Evolutionary conservation across 1,140 invertebrate species (phyloP).

Genomic region (Hesperophylax magnus): DNA sequence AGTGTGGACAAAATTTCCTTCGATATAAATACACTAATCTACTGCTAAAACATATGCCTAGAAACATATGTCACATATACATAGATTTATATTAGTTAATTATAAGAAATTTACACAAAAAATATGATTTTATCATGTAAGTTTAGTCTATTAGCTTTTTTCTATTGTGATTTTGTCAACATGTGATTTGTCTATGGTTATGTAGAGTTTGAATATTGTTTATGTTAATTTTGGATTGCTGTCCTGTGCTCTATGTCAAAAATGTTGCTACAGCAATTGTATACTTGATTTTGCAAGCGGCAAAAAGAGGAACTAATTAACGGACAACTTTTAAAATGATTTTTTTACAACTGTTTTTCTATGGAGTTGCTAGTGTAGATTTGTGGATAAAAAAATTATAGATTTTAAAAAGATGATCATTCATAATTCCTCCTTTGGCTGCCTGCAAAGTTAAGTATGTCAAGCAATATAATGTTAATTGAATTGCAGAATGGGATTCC

Average conservation of each 20-base stretch:
- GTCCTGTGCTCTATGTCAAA: not conserved
- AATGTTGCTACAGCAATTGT: too few relatives aligned
- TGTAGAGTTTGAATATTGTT: not conserved
- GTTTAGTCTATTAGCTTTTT: not conserved
- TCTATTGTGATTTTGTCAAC: not conserved
- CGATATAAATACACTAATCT: slow-evolving; percentile 9
- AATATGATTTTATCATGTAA: not conserved
- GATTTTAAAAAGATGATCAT: too few relatives aligned
- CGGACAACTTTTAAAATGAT: too few relatives aligned
- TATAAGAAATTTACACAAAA: not conserved
- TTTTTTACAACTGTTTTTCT: too few relatives aligned
- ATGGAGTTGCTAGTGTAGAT: too few relatives aligned
- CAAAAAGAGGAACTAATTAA: too few relatives aligned
- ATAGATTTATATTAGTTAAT: slow-evolving; percentile 8
- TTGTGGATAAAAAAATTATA: too few relatives aligned
- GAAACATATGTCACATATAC: slow-evolving; percentile 19
- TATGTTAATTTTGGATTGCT: not conserved
- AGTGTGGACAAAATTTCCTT: not conserved
- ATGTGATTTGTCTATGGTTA: not conserved
- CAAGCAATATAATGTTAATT: too few relatives aligned
- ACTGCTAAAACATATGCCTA: slow-evolving; percentile 18
- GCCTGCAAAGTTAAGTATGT: too few relatives aligned
- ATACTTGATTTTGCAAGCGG: too few relatives aligned
- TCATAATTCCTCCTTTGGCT: too few relatives aligned
- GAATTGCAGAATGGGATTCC: too few relatives aligned